These are phyloP conservation scores for Dissostichus mawsoni DNA, from an alignment of 2,113 vertebrate species.

Conservation along the genomic window DNA sequence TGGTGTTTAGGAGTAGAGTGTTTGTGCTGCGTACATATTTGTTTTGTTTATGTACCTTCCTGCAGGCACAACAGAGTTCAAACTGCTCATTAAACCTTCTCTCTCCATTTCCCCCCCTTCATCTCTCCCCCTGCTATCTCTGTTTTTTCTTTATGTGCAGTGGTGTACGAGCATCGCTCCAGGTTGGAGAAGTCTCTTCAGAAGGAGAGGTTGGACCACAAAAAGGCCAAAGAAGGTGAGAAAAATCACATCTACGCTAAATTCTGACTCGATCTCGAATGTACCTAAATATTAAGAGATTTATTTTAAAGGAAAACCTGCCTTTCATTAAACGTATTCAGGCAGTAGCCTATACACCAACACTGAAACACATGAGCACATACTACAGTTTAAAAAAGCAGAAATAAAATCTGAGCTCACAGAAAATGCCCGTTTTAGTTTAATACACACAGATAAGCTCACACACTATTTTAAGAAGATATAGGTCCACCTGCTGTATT, in stretches of 20 bases:
- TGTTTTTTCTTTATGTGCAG: conserved; percentile 75
- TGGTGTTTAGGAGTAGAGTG: not conserved
- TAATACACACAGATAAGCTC: no score
- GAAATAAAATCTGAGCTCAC: no score
- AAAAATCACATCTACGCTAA: not conserved
- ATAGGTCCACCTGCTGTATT: no score
- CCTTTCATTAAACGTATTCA: no score
- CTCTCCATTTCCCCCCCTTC: not conserved
- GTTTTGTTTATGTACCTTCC: conserved; percentile 24
- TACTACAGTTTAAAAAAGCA: no score
- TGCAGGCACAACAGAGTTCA: conserved; percentile 3
- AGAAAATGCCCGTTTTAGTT: no score
- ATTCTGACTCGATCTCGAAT: not conserved
- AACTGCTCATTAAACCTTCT: conserved; percentile 9
- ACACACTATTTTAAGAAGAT: no score
- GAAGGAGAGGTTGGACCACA: conserved; percentile 97
- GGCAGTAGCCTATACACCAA: no score
- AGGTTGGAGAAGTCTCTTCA: conserved; percentile 97
- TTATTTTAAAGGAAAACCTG: no score
- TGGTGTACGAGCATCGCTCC: conserved; percentile 98
- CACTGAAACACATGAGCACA: no score
- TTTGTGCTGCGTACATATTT: conserved; percentile 12
- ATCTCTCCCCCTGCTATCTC: not conserved
- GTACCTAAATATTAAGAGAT: no score
- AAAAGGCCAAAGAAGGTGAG: conserved; percentile 98